Conservation (phyloP, 1,140 invertebrate genomes). For the Archivesica marissinica region DNA sequence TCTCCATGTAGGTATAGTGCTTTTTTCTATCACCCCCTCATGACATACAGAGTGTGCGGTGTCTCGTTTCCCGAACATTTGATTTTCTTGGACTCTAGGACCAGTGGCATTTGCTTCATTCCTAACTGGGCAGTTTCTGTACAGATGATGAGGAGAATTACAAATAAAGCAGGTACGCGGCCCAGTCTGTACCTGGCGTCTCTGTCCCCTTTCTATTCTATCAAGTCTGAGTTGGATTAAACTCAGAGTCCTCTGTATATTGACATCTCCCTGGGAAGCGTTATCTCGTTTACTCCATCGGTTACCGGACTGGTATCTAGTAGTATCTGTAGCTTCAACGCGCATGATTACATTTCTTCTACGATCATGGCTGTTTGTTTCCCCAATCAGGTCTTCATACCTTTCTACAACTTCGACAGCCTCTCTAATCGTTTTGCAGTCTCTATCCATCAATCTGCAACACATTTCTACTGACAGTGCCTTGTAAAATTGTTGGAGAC, state of each 20-base stretch:
- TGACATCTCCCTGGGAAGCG: neutral
- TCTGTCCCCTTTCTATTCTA: neutral
- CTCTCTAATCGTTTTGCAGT: constrained; percentile 20
- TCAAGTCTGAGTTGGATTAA: neutral
- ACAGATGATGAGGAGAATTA: neutral
- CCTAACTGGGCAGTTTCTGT: constrained; percentile 9
- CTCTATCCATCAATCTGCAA: constrained; percentile 39
- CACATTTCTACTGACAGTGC: constrained; percentile 20
- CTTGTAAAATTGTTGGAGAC: constrained; percentile 12
- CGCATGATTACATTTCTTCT: neutral
- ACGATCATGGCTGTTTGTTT: neutral
- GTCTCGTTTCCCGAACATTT: constrained; percentile 15
- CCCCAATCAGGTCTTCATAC: constrained; percentile 42
- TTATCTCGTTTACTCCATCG: neutral
- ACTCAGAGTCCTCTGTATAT: neutral
- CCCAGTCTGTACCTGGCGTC: too few relatives aligned
- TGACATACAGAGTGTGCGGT: neutral
- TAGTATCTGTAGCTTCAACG: too few relatives aligned
- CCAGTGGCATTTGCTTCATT: neutral
- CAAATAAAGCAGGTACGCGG: neutral
- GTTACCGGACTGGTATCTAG: neutral
- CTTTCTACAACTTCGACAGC: constrained; percentile 40
- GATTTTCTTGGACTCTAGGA: neutral
- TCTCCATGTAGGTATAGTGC: neutral
- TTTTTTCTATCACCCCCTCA: neutral